Conservation (phyloP, 2,113 vertebrate genomes). For the Salminus brasiliensis region DNA sequence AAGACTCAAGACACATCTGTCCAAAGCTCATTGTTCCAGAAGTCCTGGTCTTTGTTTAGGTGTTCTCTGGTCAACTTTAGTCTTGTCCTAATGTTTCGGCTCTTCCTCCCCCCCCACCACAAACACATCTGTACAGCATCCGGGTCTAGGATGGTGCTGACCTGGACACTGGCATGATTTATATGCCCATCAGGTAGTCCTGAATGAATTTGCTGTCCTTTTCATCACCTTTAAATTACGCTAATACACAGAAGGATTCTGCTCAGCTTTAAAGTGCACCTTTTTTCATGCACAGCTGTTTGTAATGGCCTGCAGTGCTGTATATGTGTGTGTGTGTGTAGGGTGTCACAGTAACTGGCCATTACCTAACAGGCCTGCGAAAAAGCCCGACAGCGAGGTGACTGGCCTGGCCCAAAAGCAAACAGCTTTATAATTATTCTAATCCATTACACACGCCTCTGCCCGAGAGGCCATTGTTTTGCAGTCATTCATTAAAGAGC, state of each 20-base stretch:
- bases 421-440: constrained; percentile 76
- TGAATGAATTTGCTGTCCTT: not conserved
- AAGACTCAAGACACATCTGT: no score
- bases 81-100: no score
- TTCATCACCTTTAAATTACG: constrained; percentile 32
- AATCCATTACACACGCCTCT: constrained; percentile 71
- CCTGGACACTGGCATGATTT: not conserved
- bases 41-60: no score
- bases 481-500: constrained; percentile 69
- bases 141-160: not conserved
- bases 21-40: no score
- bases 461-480: constrained; percentile 69
- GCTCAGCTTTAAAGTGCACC: not conserved
- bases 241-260: constrained; percentile 10
- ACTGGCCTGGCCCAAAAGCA: constrained; percentile 61
- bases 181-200: not conserved
- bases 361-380: constrained; percentile 43
- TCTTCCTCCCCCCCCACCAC: constrained; percentile 44
- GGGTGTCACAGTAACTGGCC: constrained; percentile 29
- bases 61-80: no score
- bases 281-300: not conserved
- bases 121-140: no score
- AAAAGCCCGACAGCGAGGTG: constrained; percentile 62
- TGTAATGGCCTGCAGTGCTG: not conserved
- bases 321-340: no score